A percentile compares a stretch with the other conserved stretches of the same genome.
Conservation (phyloP, 2,888 invertebrate genomes). For the Athalia cordata region DNA sequence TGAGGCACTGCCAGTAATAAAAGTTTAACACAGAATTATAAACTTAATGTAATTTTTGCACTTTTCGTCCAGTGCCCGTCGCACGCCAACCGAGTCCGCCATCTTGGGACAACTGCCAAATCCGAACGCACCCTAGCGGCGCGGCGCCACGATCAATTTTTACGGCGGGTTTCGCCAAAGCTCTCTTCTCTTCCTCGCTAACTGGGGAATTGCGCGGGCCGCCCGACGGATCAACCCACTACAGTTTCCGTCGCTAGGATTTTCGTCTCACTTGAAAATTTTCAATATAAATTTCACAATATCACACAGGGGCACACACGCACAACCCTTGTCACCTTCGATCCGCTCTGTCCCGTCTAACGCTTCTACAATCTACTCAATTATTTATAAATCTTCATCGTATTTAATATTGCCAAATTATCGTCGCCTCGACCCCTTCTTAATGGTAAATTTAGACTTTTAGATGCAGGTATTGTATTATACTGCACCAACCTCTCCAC, state of each 20-base stretch:
- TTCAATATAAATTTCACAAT: too few species aligned
- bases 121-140: slow-evolving; percentile 40
- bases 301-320: too few species aligned
- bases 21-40: slow-evolving; percentile 66
- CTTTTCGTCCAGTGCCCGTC: slow-evolving; percentile 68
- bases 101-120: slow-evolving; percentile 72
- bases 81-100: slow-evolving; percentile 72
- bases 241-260: too few species aligned
- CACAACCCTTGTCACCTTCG: not conserved
- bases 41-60: slow-evolving; percentile 65
- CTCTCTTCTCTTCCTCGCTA: not conserved
- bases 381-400: slow-evolving; percentile 2
- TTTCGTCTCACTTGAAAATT: not conserved
- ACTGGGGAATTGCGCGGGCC: too few species aligned
- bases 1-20: slow-evolving; percentile 53
- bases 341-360: not conserved
- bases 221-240: too few species aligned
- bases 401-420: slow-evolving; percentile 8
- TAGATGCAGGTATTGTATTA: not conserved
- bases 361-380: not conserved
- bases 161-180: slow-evolving; percentile 45
- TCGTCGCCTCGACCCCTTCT: not conserved
- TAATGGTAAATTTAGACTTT: slow-evolving; percentile 19
- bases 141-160: slow-evolving; percentile 56
- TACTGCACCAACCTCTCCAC: not conserved